A percentile compares a stretch with the other conserved stretches of the same genome.
Conservation (phyloP, 2,888 invertebrate genomes). For the Cephalotes varians region DNA sequence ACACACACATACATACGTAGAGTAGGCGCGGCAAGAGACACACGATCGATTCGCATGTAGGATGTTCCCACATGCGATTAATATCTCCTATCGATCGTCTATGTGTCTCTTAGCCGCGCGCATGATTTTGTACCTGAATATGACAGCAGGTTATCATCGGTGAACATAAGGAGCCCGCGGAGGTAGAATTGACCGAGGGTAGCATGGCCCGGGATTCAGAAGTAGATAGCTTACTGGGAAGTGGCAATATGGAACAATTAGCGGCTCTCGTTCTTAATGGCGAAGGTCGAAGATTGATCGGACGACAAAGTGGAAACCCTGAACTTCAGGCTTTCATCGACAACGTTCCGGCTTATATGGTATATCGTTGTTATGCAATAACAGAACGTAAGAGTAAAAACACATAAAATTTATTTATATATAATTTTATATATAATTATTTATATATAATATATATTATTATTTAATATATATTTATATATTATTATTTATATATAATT, state of each 20-base stretch:
- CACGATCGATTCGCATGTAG: constrained; percentile 74
- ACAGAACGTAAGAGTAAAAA: neutral
- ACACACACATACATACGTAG: constrained; percentile 26
- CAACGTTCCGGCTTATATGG: constrained; percentile 95
- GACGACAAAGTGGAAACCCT: constrained; percentile 90
- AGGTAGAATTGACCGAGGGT: constrained; percentile 78
- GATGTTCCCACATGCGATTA: constrained; percentile 77
- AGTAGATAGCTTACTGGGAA: constrained; percentile 89
- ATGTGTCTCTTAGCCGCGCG: constrained; percentile 49
- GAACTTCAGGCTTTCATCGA: constrained; percentile 95
- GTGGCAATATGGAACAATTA: constrained; percentile 95
- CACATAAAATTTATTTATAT: too few relatives aligned
- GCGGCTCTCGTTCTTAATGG: constrained; percentile 96
- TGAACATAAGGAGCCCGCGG: constrained; percentile 78
- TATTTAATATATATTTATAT: too few relatives aligned
- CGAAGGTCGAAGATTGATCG: constrained; percentile 92
- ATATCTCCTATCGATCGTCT: constrained; percentile 77
- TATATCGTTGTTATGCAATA: constrained; percentile 81
- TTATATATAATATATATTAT: neutral
- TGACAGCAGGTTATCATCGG: constrained; percentile 80
- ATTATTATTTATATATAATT: neutral
- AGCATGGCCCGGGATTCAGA: constrained; percentile 87
- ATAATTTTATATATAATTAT: neutral
- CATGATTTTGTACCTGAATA: constrained; percentile 69
- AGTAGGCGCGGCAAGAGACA: constrained; percentile 46